These are phyloP conservation scores for Riparia riparia DNA, from an alignment of 2,113 vertebrate genomes.

Conservation along the genomic window DNA sequence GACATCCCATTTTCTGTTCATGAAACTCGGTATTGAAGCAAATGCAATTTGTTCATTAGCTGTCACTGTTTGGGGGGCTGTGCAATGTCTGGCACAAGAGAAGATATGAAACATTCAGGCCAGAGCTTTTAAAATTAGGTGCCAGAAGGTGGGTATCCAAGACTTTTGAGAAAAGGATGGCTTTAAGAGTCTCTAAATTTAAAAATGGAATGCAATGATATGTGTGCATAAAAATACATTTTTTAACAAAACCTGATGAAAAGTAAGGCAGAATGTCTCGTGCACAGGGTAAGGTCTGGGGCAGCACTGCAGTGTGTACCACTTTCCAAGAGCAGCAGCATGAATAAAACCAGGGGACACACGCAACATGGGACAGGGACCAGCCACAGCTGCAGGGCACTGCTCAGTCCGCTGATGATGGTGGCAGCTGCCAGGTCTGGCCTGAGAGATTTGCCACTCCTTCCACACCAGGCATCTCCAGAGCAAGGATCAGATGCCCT, in stretches of 20 bases:
- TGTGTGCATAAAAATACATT: neutral
- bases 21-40: neutral
- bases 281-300: neutral
- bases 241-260: neutral
- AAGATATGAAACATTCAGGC: neutral
- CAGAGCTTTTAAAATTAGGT: neutral
- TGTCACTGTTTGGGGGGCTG: neutral
- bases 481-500: neutral
- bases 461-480: neutral
- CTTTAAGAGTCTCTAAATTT: neutral
- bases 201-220: neutral
- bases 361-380: neutral
- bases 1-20: neutral
- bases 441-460: neutral
- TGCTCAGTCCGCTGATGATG: neutral
- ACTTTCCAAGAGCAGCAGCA: neutral
- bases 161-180: neutral
- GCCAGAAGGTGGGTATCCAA: neutral
- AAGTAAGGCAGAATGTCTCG: neutral
- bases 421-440: neutral
- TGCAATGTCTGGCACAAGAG: neutral
- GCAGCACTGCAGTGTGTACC: neutral
- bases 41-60: neutral
- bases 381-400: rapidly evolving
- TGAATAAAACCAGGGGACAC: neutral